Percentiles rank a stretch among this genome's conserved stretches.
These are phyloP conservation scores for Mesitornis unicolor DNA, from an alignment of 2,113 vertebrate genomes.

Conservation along the genomic window DNA sequence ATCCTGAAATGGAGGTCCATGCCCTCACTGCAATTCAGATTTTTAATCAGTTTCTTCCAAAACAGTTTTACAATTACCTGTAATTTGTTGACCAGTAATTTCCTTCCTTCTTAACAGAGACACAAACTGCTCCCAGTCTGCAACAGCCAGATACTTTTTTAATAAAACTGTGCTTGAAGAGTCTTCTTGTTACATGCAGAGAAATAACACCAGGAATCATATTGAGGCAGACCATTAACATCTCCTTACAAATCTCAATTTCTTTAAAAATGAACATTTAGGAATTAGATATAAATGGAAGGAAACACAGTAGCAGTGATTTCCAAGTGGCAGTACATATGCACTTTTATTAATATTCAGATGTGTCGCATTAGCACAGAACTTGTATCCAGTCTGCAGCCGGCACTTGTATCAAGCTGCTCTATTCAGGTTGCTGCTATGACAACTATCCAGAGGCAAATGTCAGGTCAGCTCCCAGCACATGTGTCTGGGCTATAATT, in stretches of 20 bases:
- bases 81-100: conserved; percentile 23
- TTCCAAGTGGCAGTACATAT: not conserved
- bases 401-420: conserved; percentile 10
- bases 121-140: not conserved
- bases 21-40: not conserved
- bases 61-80: conserved; percentile 7
- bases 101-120: conserved; percentile 7
- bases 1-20: not conserved
- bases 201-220: not conserved
- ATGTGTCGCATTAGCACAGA: not conserved
- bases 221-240: not conserved
- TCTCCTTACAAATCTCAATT: not conserved
- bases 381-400: not conserved
- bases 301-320: not conserved
- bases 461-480: conserved; percentile 72
- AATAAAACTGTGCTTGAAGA: conserved; percentile 2
- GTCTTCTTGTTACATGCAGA: not conserved
- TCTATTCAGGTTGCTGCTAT: conserved; percentile 74
- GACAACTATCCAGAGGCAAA: conserved; percentile 76
- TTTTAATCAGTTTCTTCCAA: not conserved
- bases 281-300: not conserved
- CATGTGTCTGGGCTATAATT: conserved; percentile 55
- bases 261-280: not conserved
- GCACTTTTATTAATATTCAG: conserved; percentile 14
- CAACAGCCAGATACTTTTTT: not conserved